Evolutionary conservation across 2,888 invertebrate species (phyloP), one percentile per base, ranked within the genome.

Genomic region (Nomada fucata): DNA sequence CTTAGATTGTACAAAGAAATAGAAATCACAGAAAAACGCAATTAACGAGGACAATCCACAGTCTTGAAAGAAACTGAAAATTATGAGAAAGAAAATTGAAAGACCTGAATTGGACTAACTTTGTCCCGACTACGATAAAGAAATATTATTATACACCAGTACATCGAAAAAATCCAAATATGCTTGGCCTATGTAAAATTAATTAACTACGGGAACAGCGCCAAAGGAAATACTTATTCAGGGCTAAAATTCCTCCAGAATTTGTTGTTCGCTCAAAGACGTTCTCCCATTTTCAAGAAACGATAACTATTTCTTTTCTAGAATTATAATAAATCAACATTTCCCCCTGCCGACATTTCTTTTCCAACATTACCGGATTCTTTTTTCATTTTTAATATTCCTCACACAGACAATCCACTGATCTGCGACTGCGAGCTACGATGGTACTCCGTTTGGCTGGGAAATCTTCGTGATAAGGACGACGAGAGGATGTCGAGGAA

Each of bases 401-500:
- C 20, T 61, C 50, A 15, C 36, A 3, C 69, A 98, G 98, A 98
- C 94, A 98, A 98, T 94, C 98, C 98, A 15, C 94, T 98, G 89
- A 95, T 96, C 80, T 98, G 98, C 93, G 97, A 97, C 90, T 98
- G 98, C 92, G 97, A 98, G 90, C 94, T 98, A 87, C 96, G 96
- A 69, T 98, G 98, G 98, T 97, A 98, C 94, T 96, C 97, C 79
- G 96, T 96, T 72, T 97, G 98, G 96, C 94, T 98, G 89, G 95
- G 96, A 82, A 96, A 96, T 79, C 95, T 97, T 36, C 96, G 96
- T 71, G 97, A 97, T 93, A 96, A 97, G 83, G 97, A 97, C 91
- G 97, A 97, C 93, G 97, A 97, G 93, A 96, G 97, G 96, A 97
- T 97, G 95, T 97, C 97, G 91, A 97, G 97, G 95, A 97, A 97